A percentile compares a stretch with the other conserved stretches of the same genome.
These are phyloP conservation scores for Myotis vivesi DNA, from an alignment of 2,797 vertebrate genomes.

Conservation along the genomic window DNA sequence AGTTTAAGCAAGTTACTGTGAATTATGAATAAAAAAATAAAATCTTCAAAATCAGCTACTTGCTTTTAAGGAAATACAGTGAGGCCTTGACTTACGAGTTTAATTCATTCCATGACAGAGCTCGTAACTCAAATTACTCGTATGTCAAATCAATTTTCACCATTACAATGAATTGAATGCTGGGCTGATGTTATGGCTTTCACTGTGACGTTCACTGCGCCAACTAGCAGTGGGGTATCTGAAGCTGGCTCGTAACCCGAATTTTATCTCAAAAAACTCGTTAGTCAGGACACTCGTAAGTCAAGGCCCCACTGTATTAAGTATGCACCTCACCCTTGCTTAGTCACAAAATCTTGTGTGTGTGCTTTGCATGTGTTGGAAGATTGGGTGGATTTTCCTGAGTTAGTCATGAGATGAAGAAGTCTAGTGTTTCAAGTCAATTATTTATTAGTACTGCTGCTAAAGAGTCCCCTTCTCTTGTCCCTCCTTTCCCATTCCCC, in stretches of 20 bases:
- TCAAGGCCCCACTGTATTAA: not conserved
- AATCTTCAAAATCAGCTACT: not conserved
- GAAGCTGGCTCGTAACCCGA: too few relatives aligned
- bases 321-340: not conserved
- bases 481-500: not conserved
- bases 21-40: constrained; percentile 31
- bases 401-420: not conserved
- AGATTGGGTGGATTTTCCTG: not conserved
- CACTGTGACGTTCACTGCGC: too few relatives aligned
- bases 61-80: not conserved
- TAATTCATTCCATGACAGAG: too few relatives aligned
- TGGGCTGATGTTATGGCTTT: too few relatives aligned
- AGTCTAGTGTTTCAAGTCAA: not conserved
- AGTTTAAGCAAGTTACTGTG: constrained; percentile 7
- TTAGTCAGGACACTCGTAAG: too few relatives aligned
- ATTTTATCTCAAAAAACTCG: too few relatives aligned
- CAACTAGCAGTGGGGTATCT: too few relatives aligned
- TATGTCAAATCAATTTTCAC: too few relatives aligned
- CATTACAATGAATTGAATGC: too few relatives aligned
- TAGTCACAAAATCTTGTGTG: not conserved
- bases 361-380: not conserved
- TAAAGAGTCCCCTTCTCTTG: not conserved
- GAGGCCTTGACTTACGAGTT: too few relatives aligned
- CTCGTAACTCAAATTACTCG: too few relatives aligned
- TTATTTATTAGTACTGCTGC: not conserved